Evolutionary conservation across 2,888 invertebrate genomes (phyloP).

Genomic region (Byasa hedistus): DNA sequence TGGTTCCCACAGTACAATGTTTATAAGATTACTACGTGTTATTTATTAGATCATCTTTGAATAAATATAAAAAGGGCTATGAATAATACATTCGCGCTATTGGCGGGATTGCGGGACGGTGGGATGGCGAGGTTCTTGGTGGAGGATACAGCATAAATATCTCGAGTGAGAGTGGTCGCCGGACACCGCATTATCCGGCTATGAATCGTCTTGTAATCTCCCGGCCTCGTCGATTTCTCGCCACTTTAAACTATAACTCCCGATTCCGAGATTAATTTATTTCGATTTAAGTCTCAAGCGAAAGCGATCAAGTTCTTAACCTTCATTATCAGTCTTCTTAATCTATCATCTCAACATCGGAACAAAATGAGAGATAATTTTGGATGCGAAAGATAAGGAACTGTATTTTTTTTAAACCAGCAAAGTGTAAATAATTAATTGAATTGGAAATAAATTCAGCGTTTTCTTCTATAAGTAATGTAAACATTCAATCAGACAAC

Average conservation of each 20-base stretch:
- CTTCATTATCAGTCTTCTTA: no score
- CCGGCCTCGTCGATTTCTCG: conserved; percentile 57
- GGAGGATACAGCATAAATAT: conserved; percentile 24
- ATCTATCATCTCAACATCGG: no score
- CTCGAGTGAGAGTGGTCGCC: conserved; percentile 21
- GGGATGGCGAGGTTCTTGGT: conserved; percentile 9
- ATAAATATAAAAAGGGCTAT: conserved; percentile 17
- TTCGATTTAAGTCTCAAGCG: conserved; percentile 35
- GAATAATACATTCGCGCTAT: conserved; percentile 22
- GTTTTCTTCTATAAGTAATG: no score
- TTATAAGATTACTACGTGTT: conserved; percentile 9
- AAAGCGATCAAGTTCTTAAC: conserved; percentile 22
- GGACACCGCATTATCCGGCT: conserved; percentile 41
- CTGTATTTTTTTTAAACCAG: no score
- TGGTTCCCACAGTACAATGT: conserved; percentile 11
- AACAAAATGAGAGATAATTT: no score
- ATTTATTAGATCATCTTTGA: conserved; percentile 17
- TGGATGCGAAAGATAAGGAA: no score
- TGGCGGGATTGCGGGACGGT: conserved; percentile 2
- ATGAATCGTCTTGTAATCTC: conserved; percentile 46
- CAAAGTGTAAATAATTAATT: no score
- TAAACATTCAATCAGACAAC: no score
- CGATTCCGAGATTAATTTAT: conserved; percentile 45
- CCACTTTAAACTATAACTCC: conserved; percentile 49
- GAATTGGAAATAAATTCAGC: no score